These are phyloP conservation scores for Lepilemur septentrionalis DNA, from an alignment of 2,797 vertebrate genomes.

Conservation along the genomic window DNA sequence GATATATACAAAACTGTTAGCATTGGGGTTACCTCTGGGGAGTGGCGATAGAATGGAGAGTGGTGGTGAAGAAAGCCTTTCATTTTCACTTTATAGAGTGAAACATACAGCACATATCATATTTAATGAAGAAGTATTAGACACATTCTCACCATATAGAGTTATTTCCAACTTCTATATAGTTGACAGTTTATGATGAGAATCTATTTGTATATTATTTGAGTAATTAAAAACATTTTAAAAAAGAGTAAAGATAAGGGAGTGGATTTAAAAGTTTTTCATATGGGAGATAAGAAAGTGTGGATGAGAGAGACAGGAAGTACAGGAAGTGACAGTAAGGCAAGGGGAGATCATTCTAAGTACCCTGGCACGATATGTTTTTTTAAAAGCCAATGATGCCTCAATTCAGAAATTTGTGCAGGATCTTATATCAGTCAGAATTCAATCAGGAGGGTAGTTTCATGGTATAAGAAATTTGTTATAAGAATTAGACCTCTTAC, in stretches of 20 bases:
- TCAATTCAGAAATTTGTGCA: background rate
- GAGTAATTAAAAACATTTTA: background rate
- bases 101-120: too few species aligned
- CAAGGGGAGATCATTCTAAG: background rate
- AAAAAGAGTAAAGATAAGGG: background rate
- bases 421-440: background rate
- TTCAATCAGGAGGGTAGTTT: background rate
- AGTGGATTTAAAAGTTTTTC: background rate
- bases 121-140: too few species aligned
- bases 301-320: background rate
- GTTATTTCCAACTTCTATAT: background rate
- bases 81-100: slow-evolving; percentile 7
- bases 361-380: background rate
- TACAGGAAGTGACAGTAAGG: background rate
- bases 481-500: background rate
- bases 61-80: background rate
- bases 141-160: too few species aligned
- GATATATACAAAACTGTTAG: background rate
- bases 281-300: background rate
- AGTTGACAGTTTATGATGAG: slow-evolving; percentile 12
- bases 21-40: background rate
- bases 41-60: background rate
- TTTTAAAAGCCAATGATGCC: background rate
- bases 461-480: background rate
- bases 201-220: background rate